These are phyloP conservation scores for Brassicogethes aeneus DNA, from an alignment of 2,888 invertebrate species.

Conservation along the genomic window DNA sequence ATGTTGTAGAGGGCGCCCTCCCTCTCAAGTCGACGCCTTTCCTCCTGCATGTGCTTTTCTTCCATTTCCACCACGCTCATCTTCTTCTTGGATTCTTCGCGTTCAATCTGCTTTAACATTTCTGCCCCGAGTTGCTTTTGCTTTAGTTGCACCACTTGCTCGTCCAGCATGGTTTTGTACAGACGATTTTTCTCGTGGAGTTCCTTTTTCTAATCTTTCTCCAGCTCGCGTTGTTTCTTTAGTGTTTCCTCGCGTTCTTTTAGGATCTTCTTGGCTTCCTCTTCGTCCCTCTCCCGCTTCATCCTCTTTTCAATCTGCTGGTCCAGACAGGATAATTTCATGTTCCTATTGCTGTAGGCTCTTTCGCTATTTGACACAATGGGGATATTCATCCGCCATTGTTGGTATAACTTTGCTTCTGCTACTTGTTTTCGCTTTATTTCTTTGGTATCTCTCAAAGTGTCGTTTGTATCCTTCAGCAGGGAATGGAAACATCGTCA, in stretches of 20 bases:
- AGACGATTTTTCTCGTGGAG: conserved; percentile 32
- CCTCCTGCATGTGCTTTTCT: conserved; percentile 31
- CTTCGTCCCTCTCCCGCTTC: conserved; percentile 42
- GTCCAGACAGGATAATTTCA: conserved; percentile 58
- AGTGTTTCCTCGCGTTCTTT: conserved; percentile 35
- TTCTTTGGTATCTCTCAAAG: conserved; percentile 49
- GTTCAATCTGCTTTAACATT: conserved; percentile 26
- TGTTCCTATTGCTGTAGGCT: conserved; percentile 47
- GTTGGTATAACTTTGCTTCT: conserved; percentile 56
- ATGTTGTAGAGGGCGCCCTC: conserved; percentile 35
- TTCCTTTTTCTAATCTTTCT: conserved; percentile 34
- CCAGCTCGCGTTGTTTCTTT: conserved; percentile 35
- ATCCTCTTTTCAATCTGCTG: conserved; percentile 45
- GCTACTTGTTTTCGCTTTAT: conserved; percentile 52
- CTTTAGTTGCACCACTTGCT: conserved; percentile 27
- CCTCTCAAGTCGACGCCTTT: conserved; percentile 21
- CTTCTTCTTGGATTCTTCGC: conserved; percentile 33
- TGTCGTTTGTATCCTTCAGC: conserved; percentile 48
- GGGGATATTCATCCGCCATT: conserved; percentile 56
- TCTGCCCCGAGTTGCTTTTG: conserved; percentile 22
- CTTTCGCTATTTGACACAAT: conserved; percentile 51
- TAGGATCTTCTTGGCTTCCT: conserved; percentile 28
- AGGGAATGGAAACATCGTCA: conserved; percentile 45
- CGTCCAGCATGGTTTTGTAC: conserved; percentile 23
- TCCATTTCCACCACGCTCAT: conserved; percentile 35